Conservation (phyloP, 2,113 vertebrate species). For the Oncorhynchus tshawytscha region DNA sequence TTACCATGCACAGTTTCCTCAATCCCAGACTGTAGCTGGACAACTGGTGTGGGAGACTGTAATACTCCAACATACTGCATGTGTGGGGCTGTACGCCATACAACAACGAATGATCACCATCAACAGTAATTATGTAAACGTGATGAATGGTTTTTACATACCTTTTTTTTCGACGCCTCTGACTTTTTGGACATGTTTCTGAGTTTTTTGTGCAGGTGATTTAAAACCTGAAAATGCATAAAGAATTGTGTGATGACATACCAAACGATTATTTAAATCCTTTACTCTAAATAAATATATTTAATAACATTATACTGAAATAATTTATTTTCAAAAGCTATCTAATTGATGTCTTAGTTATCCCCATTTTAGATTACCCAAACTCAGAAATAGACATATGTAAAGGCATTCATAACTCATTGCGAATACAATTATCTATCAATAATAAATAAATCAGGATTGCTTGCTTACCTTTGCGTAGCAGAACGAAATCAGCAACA, state of each 20-base stretch:
- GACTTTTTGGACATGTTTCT: conserved; percentile 98
- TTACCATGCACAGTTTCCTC: too few species aligned
- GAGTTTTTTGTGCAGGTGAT: conserved; percentile 93
- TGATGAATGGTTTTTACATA: conserved; percentile 56
- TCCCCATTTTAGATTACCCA: too few species aligned
- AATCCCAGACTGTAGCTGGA: too few species aligned
- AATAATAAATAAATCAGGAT: background rate
- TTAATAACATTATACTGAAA: background rate
- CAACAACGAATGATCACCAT: background rate
- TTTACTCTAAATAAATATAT: background rate
- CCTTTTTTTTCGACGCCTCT: conserved; percentile 97
- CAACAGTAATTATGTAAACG: background rate
- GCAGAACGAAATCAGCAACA: conserved; percentile 95
- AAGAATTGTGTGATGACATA: background rate
- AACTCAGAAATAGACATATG: too few species aligned
- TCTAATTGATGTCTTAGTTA: background rate
- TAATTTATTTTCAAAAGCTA: background rate
- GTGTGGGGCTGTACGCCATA: too few species aligned
- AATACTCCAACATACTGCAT: too few species aligned
- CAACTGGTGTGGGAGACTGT: too few species aligned
- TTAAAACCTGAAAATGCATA: conserved; percentile 84
- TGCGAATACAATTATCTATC: background rate
- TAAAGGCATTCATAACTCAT: background rate
- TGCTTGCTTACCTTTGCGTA: conserved; percentile 90
- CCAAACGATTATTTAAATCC: background rate